Evolutionary conservation across 2,797 vertebrate species (phyloP), one percentile per base, ranked within the genome.

Genomic region (Apodemus agrarius): DNA sequence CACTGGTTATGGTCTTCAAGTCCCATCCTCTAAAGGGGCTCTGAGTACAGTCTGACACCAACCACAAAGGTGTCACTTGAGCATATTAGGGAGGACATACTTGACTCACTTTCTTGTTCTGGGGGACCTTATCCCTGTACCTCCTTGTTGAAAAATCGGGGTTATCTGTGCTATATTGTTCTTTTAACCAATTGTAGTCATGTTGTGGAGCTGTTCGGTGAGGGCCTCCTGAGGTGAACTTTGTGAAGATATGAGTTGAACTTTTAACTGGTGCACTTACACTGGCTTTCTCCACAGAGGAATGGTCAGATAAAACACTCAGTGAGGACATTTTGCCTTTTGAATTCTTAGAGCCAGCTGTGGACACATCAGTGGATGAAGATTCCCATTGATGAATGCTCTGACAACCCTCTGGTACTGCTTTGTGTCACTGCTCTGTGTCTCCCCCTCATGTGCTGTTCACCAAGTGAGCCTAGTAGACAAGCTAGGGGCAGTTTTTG

Each of bases 111-210:
- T 65, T 65, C 26, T 31, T 31, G 26, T 72, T 72, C 17, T 72
- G 31, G 63, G 65, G 29, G 14, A 16, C 13, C 21, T 0, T 59
- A 6, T 24, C 0, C 0, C 52, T 8, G 52, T 34, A 19, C 52
- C 34, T 7, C 52, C 52, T 57, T 8, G 34, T 21, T 24, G 79
- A 29, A 52, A 9, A 34, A 9, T 52, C 8, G 81, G 31, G 81
- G n/a, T 83, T 14, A 61, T 29, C 37, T 40, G 2, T 29, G 16
- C 3, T 61, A 12, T 63, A 59, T 63, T 57, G 52, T 81, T 83
- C 26, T 61, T 26, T 43, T 26, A 6, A 43, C 14, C 57, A 43
- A 8, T 40, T 63, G 37, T 43, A 43, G 24, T 43, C 81, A 63
- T 10, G 4, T 4, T 40, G 14, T 63, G 24, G 24, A 40, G 59